phyloP scores from a whole-genome alignment of 2,888 invertebrate genomes.

The Periphyllus acericola region DNA sequence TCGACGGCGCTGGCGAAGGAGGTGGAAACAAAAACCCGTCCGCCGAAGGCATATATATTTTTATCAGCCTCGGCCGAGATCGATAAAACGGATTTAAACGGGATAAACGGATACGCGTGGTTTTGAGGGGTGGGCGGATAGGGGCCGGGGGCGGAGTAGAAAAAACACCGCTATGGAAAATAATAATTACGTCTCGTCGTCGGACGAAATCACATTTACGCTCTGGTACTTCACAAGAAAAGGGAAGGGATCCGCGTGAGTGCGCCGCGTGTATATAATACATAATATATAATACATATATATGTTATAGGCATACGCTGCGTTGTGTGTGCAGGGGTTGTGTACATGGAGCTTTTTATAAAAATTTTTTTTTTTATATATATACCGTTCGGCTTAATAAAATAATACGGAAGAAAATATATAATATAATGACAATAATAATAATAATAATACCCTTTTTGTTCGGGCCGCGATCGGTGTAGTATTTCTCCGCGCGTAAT shows the following conservation, averaged over 20 bases:
- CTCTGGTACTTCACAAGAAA: slow-evolving; percentile 10
- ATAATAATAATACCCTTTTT: background rate
- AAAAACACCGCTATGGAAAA: slow-evolving; percentile 5
- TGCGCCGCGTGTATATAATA: background rate
- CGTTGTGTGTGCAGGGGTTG: background rate
- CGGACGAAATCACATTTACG: slow-evolving; percentile 44
- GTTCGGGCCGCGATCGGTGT: background rate
- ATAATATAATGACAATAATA: background rate
- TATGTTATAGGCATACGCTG: no score
- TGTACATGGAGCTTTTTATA: background rate
- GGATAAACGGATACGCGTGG: background rate
- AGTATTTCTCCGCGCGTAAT: background rate
- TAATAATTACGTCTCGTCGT: slow-evolving; percentile 36
- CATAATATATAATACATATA: no score
- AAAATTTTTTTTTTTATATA: background rate
- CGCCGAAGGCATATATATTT: background rate
- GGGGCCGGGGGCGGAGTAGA: background rate
- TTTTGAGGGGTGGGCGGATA: background rate
- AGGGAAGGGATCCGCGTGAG: background rate
- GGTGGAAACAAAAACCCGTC: background rate
- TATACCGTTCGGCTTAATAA: slow-evolving; percentile 7
- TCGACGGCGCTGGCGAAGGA: no score
- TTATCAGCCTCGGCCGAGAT: background rate
- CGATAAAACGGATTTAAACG: slow-evolving; percentile 37
- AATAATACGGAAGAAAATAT: background rate